Evolutionary conservation across 2,888 invertebrate species (phyloP), one percentile per base, ranked within the genome.

Genomic region (Eupithecia inturbata): DNA sequence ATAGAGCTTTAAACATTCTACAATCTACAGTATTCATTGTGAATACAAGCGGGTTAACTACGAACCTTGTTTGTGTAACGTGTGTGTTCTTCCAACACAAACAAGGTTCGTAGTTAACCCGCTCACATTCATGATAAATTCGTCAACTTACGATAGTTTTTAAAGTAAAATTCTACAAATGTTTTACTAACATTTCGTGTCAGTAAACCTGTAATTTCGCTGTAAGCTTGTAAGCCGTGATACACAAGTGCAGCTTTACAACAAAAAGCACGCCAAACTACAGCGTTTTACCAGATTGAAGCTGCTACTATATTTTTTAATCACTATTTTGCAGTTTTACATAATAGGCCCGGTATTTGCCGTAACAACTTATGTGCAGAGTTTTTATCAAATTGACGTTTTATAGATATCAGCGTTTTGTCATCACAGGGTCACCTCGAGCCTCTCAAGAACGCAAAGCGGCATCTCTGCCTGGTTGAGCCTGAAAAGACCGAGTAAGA

Each of bases 401-500:
- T 57, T 22, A 57, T 57, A 57, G 57, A 57, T 26, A 57, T 26
- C 10, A 57, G 57, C 57, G 57, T 57, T 57, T 57, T 57, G 57
- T 57, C 57, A 57, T 57, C 57, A n/a, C 57, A 57, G 57, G 57
- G 57, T 26, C 57, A 26, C 57, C 57, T 57, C 57, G 3, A 26
- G 57, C 26, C 1, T 4, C 26, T 57, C 57, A 26, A 57, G 57
- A 84, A 82, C 83, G 77, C 87, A 86, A 87, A 78, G 74, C 75
- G 41, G 76, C 72, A 77, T 71, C 70, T 57, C 57, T 14, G 26
- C 57, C 57, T 57, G 57, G 57, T 57, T 57, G 57, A 57, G 57
- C 26, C 57, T 57, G 57, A 57, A 26, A 26, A 26, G 5, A 57
- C 57, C 57, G 57, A 57, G 57, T 57, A 57, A 57, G 57, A 57